Evolutionary conservation across 2,888 invertebrate genomes (phyloP), one percentile per base, ranked within the genome.

Genomic region (Lithodes maja): DNA sequence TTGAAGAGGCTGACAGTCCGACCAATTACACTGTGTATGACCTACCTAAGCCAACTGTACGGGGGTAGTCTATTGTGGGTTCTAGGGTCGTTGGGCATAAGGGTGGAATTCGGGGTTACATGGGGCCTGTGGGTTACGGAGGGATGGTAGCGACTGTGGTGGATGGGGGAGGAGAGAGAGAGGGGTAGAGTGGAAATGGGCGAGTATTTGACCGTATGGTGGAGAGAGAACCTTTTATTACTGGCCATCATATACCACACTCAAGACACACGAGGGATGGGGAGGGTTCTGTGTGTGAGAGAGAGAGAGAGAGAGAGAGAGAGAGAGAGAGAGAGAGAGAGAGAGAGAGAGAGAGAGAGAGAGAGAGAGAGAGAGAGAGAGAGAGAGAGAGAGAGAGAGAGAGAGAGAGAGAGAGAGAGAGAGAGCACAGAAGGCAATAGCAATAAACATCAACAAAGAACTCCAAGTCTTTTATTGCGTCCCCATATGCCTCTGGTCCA

Each of bases 161-260:
- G 55, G 55, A 9, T 5, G 55, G 55, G 9, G 55, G 55, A 9
- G 9, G 55, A 55, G 55, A 55, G 55, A 55, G 55, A 55, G 55
- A 55, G 55, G 9, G 55, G 9, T 3, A 55, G 55, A 55, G 55
- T 5, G 55, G 55, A 55, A 9, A 55, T 9, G 55, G 68, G 75
- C 78, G 85, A 52, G 78, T 77, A 85, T 85, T 77, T 61, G 75
- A 55, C 5, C 9, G 85, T 85, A 75, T 85, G 85, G 78, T 54
- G 50, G 85, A 52, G 75, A 77, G 85, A 78, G 55, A 61, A 77
- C 85, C 85, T 85, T 85, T 85, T 78, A 85, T 85, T 85, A 77
- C 75, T 52, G 17, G 85, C 78, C 85, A 85, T 85, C 85, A 85
- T 85, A 85, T 85, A 85, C 85, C 85, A 85, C 85, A 54, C 17